Conservation (phyloP, 2,888 invertebrate genomes). For the Enoplolaimus lenunculus region DNA sequence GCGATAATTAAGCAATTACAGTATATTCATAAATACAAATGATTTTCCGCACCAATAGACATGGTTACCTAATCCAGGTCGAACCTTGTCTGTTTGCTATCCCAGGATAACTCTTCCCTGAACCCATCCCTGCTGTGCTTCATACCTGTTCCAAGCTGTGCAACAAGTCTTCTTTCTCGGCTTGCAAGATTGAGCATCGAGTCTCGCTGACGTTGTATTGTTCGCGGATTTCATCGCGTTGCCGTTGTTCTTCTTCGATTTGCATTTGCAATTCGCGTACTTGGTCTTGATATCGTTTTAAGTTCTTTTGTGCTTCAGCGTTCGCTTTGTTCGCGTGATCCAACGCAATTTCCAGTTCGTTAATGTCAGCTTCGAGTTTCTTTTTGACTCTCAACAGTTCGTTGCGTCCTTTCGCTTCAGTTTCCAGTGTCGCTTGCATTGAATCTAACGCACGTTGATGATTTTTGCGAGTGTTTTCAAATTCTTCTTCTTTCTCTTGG, state of each 20-base stretch:
- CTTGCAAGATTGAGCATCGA: conserved; percentile 86
- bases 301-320: conserved; percentile 93
- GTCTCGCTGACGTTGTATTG: conserved; percentile 90
- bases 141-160: conserved; percentile 73
- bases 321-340: conserved; percentile 92
- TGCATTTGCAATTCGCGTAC: conserved; percentile 51
- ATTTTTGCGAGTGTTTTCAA: conserved; percentile 97
- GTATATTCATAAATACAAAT: too few relatives aligned
- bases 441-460: conserved; percentile 98
- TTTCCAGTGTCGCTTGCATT: conserved; percentile 96
- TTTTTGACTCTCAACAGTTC: conserved; percentile 99
- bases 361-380: conserved; percentile 98
- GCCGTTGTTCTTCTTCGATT: conserved; percentile 90
- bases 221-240: conserved; percentile 90
- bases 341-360: conserved; percentile 90
- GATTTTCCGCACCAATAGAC: too few relatives aligned
- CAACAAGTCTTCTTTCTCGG: conserved; percentile 94
- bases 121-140: too few relatives aligned
- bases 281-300: conserved; percentile 93
- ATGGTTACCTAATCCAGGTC: too few relatives aligned
- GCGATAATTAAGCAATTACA: too few relatives aligned
- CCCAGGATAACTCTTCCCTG: too few relatives aligned
- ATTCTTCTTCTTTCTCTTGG: conserved; percentile 99
- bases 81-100: too few relatives aligned
- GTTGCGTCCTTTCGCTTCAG: conserved; percentile 96